A percentile compares a stretch with the other conserved stretches of the same genome.
Evolutionary conservation across 2,888 invertebrate species (phyloP).

Genomic region (Agrilus mali): DNA sequence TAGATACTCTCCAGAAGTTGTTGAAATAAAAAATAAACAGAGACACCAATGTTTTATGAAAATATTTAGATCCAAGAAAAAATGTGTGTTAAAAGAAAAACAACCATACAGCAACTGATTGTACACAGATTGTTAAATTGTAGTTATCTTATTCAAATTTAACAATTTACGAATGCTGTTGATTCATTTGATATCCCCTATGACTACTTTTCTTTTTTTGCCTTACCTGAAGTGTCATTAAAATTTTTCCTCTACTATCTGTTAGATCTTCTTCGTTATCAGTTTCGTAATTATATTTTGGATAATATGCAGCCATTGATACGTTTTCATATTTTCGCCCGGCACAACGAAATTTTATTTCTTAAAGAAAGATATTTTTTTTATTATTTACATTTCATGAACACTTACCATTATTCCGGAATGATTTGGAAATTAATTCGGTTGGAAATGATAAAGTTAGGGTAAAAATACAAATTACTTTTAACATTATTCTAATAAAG

Average conservation of each 20-base stretch:
- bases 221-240: slow-evolving; percentile 36
- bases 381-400: not conserved
- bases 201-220: too few species aligned
- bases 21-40: not conserved
- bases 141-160: not conserved
- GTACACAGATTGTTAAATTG: not conserved
- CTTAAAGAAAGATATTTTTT: slow-evolving; percentile 13
- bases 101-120: too few species aligned
- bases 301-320: slow-evolving; percentile 38
- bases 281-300: slow-evolving; percentile 32
- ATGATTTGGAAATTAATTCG: too few species aligned
- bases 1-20: not conserved
- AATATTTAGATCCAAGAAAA: not conserved
- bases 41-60: not conserved
- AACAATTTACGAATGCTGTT: too few species aligned
- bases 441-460: too few species aligned
- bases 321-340: slow-evolving; percentile 34
- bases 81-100: too few species aligned
- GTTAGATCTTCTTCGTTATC: slow-evolving; percentile 31
- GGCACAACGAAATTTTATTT: slow-evolving; percentile 29
- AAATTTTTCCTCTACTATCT: slow-evolving; percentile 33
- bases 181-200: too few species aligned
- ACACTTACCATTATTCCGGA: not conserved
- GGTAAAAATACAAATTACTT: too few species aligned
- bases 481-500: too few species aligned